Base-by-base conservation (phyloP, 2,888 invertebrate species). In the Pasiphila rectangulata region DNA sequence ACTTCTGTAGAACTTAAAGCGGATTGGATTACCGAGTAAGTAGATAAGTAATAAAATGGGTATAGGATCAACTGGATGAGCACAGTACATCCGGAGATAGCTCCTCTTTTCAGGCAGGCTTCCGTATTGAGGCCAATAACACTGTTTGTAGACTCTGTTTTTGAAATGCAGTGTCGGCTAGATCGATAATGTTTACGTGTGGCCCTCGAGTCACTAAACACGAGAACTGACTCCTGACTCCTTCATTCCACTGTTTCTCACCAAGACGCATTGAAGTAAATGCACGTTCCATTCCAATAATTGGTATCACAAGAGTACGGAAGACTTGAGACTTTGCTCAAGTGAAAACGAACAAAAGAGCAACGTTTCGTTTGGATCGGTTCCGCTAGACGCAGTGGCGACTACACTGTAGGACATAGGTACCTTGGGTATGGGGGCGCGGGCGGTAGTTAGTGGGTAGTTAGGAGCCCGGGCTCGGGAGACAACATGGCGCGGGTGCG, bases 141-240 rank as follows among this genome's bases (percentile, higher is more conserved):
- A 32, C 4, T 19, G 17, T 32, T 32, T n/a, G 17, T 17, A 17
- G 10, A 16, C 9, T 10, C 4, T 41, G 48, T 35, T 43, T 47
- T 24, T 13, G 13, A 39, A 42, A 45, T 43, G 53, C 51, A 47
- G 46, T 27, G 46, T 35, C 32, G 12, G n/a, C 13, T 48, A 27
- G 39, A 53, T 57, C 57, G 53, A 57, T 57, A 55, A 34, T 55
- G 56, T 50, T 51, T 54, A 54, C 54, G 43, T 42, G 52, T 21
- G 36, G 6, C 13, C 32, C 39, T 27, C 27, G 16, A n/a, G 25
- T 12, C 10, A 27, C 27, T 20, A 25, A 25, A 32, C 17, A 32
- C 32, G 32, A 17, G 6, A 17, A 32, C 2, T 15, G 4, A 4
- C 15, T 7, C 7, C 29, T 4, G 29, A 2, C 2, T 32, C 17